Conservation (phyloP, 2,113 vertebrate genomes). For the Gopherus flavomarginatus region DNA sequence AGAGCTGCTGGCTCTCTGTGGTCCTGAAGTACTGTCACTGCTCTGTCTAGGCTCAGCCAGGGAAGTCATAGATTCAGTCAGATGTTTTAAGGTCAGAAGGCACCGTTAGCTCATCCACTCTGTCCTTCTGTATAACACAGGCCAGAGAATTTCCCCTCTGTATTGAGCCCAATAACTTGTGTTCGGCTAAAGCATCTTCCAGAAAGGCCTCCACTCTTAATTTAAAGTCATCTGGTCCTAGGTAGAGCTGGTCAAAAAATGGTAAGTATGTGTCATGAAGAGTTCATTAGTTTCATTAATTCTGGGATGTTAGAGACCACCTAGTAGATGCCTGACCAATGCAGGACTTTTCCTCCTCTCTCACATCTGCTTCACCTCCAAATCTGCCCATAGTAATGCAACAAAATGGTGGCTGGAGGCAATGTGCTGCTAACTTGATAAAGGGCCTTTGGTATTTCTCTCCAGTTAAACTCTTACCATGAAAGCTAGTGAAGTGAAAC, state of each 20-base stretch:
- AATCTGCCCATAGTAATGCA: too few species aligned
- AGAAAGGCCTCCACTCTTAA: background rate
- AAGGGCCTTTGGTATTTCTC: too few species aligned
- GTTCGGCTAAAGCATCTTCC: background rate
- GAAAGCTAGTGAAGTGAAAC: too few species aligned
- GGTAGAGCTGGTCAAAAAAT: background rate
- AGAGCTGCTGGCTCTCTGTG: background rate
- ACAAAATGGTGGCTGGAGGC: too few species aligned
- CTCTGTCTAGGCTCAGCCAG: background rate
- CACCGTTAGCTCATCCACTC: background rate
- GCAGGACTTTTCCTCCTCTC: background rate
- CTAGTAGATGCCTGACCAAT: background rate
- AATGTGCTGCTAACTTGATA: too few species aligned
- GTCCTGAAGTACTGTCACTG: background rate
- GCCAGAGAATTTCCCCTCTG: background rate
- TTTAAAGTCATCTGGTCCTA: background rate
- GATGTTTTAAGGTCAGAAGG: background rate
- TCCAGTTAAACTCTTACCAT: too few species aligned
- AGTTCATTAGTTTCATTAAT: background rate
- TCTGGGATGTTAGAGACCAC: background rate
- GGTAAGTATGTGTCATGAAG: background rate
- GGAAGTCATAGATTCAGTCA: background rate
- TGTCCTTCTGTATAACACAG: background rate
- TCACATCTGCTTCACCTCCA: too few species aligned
- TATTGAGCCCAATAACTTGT: background rate